These are phyloP conservation scores for Coptodon bakossiorum DNA, from an alignment of 2,113 vertebrate species.

Conservation along the genomic window DNA sequence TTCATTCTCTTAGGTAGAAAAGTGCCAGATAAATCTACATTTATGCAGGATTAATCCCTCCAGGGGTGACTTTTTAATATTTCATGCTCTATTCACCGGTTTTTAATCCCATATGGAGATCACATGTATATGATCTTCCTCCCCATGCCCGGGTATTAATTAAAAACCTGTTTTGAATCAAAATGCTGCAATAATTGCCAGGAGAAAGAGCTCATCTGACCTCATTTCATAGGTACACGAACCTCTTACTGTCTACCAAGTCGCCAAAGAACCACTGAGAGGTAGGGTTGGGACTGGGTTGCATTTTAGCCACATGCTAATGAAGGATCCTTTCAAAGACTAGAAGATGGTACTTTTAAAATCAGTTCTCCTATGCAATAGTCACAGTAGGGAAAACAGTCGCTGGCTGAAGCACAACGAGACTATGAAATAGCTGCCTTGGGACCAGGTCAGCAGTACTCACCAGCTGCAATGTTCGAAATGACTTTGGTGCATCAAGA, in stretches of 20 bases:
- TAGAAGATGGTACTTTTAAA: background rate
- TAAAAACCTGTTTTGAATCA: background rate
- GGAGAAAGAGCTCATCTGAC: background rate
- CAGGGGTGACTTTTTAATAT: constrained; percentile 7
- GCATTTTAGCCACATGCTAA: background rate
- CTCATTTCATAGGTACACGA: background rate
- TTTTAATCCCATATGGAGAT: constrained; percentile 18
- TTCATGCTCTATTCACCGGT: background rate
- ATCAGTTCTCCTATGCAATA: background rate
- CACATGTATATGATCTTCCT: background rate
- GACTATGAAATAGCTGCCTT: background rate
- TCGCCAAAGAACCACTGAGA: background rate
- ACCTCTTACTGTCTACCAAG: background rate
- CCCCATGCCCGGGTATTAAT: background rate
- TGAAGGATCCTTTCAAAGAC: background rate
- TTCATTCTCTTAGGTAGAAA: background rate
- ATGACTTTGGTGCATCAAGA: background rate
- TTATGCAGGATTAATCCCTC: constrained; percentile 9
- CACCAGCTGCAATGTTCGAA: background rate
- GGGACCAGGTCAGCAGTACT: background rate
- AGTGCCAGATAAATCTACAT: background rate
- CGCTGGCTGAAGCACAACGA: background rate
- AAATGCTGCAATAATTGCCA: background rate
- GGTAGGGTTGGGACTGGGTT: background rate
- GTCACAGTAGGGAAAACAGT: background rate